Evolutionary conservation across 2,888 invertebrate genomes (phyloP).

Genomic region (Polietes domitor): DNA sequence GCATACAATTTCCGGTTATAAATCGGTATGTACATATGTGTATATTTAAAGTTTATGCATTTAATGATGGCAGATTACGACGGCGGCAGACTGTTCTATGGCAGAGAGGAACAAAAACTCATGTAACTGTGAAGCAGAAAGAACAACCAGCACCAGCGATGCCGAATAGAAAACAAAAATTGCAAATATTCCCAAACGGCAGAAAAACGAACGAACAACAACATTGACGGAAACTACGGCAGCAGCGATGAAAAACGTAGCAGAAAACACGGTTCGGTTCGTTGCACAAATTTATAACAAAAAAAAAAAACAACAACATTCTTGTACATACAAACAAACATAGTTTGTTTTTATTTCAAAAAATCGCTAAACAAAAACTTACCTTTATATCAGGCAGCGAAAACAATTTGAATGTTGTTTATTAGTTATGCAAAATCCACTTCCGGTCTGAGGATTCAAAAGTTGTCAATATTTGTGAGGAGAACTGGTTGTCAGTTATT

Average conservation of each 20-base stretch:
- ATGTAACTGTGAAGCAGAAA: constrained; percentile 63
- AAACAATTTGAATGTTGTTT: background rate
- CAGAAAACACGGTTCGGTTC: constrained; percentile 16
- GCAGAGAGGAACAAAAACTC: constrained; percentile 39
- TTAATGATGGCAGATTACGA: background rate
- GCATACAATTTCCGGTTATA: constrained; percentile 61
- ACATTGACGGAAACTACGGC: background rate
- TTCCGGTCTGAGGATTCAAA: background rate
- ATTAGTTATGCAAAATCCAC: background rate
- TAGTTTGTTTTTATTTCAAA: background rate
- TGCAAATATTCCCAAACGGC: constrained; percentile 27
- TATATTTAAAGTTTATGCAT: background rate
- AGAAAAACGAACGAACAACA: background rate
- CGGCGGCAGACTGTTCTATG: constrained; percentile 35
- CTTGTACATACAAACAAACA: too few relatives aligned
- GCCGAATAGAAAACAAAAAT: background rate
- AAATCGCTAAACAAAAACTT: background rate
- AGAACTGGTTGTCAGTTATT: background rate
- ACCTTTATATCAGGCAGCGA: background rate
- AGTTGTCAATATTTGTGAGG: background rate
- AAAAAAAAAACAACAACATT: background rate
- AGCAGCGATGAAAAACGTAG: background rate
- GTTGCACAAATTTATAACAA: constrained; percentile 16
- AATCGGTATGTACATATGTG: background rate
- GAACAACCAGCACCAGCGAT: background rate